Evolutionary conservation across 2,888 invertebrate species (phyloP).

Genomic region (Agrochola litura): DNA sequence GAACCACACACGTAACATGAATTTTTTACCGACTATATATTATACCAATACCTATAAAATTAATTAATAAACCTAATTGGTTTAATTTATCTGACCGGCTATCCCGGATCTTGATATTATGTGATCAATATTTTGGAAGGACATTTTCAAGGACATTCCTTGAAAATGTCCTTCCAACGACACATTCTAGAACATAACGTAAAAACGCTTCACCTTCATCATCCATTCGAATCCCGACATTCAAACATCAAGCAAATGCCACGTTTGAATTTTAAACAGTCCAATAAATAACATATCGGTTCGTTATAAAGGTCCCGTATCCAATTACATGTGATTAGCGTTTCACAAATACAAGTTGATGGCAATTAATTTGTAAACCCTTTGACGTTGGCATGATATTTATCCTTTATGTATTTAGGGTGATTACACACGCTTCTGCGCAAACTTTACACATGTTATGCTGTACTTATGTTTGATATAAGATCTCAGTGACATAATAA

Average conservation of each 20-base stretch:
- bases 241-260: constrained; percentile 17
- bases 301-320: constrained; percentile 50
- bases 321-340: constrained; percentile 68
- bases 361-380: constrained; percentile 63
- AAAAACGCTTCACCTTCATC: neutral
- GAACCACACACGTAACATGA: neutral
- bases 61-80: no score
- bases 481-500: constrained; percentile 9
- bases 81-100: neutral
- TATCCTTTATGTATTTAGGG: constrained; percentile 53
- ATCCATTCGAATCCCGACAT: neutral
- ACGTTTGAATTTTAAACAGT: constrained; percentile 52
- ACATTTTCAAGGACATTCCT: no score
- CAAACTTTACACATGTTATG: constrained; percentile 31
- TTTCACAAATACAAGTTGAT: constrained; percentile 52
- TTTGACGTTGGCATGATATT: constrained; percentile 61
- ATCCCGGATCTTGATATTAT: neutral
- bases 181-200: neutral
- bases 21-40: no score
- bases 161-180: no score
- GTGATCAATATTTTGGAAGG: neutral
- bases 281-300: constrained; percentile 59
- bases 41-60: no score
- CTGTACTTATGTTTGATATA: constrained; percentile 2
- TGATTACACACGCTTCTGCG: constrained; percentile 48